Base-by-base conservation (phyloP, 2,797 vertebrate species). In the Capromys pilorides region DNA sequence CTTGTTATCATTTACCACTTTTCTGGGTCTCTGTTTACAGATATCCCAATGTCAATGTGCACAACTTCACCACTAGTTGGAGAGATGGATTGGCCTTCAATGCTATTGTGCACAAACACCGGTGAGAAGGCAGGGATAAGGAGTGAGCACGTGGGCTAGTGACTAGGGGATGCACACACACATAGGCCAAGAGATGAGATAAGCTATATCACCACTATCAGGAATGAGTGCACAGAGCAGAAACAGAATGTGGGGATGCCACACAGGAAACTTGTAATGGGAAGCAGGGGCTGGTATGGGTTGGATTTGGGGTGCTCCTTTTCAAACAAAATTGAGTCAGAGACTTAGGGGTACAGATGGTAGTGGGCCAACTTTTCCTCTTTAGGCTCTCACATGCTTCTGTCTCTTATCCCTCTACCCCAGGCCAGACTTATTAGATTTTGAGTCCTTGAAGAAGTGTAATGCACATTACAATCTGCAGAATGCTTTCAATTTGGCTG, bases 1-100 rank as follows among this genome's bases (percentile, higher is more conserved):
- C 82, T 78, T 5, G 24, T 39, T 64, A 61, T 24, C 12, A 5
- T 71, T 93, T 49, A 21, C 31, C 1, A 0, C 12, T 4, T 22
- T 11, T 78, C 78, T 36, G 14, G 39, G 39, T 39, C 95, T 96
- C 83, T 67, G 24, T 61, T 31, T 96, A 59, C 97, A 99, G 99
- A 96, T 99, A 99, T 92, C 99, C 99, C 86, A 99, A 99, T 92
- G 99, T 99, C 97, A 99, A 99, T 69, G 99, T 99, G 88, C 99
- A 99, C 98, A 99, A 99, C 98, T 99, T 99, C 98, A 99, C 99
- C 85, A 99, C 99, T 96, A 99, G 99, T 98, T 99, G 99, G 99
- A 98, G 99, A 93, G 99, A 99, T 22, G 99, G 99, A 45, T 98
- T 99, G 96, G 99, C 99, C 90, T 99, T 99, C 98, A 99, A 98